Base-by-base conservation (phyloP, 2,888 invertebrate genomes). In the Mongoloraphidia duomilia region DNA sequence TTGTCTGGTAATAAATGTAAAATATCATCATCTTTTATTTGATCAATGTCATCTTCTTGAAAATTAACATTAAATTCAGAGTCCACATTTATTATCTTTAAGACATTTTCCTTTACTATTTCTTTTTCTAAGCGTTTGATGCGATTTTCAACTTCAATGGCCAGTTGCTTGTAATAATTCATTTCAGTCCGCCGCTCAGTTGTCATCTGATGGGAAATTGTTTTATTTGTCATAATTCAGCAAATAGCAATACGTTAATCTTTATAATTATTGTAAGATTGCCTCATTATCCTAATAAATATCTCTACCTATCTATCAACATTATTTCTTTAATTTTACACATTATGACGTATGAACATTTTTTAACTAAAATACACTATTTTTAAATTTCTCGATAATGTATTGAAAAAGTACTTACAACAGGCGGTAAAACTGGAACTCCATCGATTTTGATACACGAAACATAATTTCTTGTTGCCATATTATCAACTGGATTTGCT, bases 381-480 rank as follows among this genome's bases (percentile, higher is more conserved):
- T 26, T 26, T 26, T 26, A 26, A 26, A 26, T 26, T 26, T 26
- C 26, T 26, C 5, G 26, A 6, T 5, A 26, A 26, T 26, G 26
- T 26, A 26, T 4, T 17, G n/a, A 38, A 46, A 49, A 38, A 38
- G 34, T 53, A 72, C 75, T 75, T 71, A 86, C 86, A 67, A 86
- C 66, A 43, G 87, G 86, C 47, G 86, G 85, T 53, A 87, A 73
- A 55, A 87, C 78, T 14, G 84, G 80, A 46, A 76, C 69, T 50
- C 85, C 85, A 65, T 80, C 78, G 56, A 85, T 72, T 72, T 77
- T 81, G 63, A 86, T 83, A 58, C 79, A 80, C 42, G 86, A 86
- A 49, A 75, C 67, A 60, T 79, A 82, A 51, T 69, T 68, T 47
- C 65, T 64, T 3, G 47, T 51, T 48, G 26, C 26, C 26, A 26